Percentiles rank a stretch among this genome's conserved stretches.
phyloP scores from a whole-genome alignment of 2,888 invertebrate genomes.

The Phaonia tiefii region DNA sequence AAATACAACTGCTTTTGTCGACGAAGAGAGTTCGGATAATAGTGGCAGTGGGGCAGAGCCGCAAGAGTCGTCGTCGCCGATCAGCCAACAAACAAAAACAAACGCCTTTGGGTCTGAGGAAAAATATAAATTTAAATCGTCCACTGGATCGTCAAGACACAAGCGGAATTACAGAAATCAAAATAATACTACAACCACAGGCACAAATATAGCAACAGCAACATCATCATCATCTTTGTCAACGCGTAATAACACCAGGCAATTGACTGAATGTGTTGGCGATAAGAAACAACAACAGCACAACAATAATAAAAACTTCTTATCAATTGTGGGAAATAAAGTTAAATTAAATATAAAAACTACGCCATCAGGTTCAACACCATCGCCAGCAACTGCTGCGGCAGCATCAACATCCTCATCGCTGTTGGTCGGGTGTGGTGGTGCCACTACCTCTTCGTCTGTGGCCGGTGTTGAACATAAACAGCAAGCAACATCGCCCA shows the following conservation, averaged over 20 bases:
- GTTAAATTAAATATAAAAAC: conserved; percentile 68
- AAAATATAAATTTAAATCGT: conserved; percentile 64
- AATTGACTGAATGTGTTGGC: conserved; percentile 63
- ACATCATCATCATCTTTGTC: conserved; percentile 50
- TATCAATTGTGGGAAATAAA: conserved; percentile 70
- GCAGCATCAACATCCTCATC: conserved; percentile 49
- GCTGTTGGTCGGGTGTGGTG: background rate
- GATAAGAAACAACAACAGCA: conserved; percentile 67
- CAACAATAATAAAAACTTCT: conserved; percentile 61
- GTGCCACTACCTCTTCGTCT: conserved; percentile 22
- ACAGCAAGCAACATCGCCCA: conserved; percentile 45
- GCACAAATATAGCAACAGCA: conserved; percentile 39
- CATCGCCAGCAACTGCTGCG: conserved; percentile 26
- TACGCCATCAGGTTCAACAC: conserved; percentile 53
- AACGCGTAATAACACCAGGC: conserved; percentile 50
- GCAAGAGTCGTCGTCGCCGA: conserved; percentile 53
- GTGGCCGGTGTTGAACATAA: conserved; percentile 19
- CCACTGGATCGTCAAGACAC: conserved; percentile 59
- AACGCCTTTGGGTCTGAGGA: conserved; percentile 61
- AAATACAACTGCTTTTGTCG: conserved; percentile 21
- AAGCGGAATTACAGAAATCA: conserved; percentile 60
- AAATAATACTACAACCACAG: conserved; percentile 56
- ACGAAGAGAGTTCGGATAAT: conserved; percentile 67
- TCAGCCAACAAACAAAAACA: conserved; percentile 55
- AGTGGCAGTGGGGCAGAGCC: conserved; percentile 62